Evolutionary conservation across 2,113 vertebrate species (phyloP).

Genomic region (Numida meleagris): DNA sequence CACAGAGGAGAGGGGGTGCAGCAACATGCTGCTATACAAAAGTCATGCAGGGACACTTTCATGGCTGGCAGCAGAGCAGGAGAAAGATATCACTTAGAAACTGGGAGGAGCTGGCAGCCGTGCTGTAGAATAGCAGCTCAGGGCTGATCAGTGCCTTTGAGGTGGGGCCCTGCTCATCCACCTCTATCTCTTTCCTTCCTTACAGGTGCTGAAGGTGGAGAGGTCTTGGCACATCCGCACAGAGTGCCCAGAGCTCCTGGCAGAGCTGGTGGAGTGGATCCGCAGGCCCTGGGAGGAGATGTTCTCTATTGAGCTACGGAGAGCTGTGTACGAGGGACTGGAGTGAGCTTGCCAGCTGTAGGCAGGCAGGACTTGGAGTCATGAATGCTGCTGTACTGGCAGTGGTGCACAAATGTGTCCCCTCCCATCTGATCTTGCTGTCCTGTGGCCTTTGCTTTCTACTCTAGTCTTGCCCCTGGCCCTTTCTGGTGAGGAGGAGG

Average conservation of each 20-base stretch:
- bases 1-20: neutral
- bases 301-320: slow-evolving; percentile 42
- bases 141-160: neutral
- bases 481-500: neutral
- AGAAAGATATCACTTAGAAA: neutral
- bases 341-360: slow-evolving; percentile 6
- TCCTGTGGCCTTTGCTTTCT: slow-evolving; percentile 35
- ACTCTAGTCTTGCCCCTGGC: neutral
- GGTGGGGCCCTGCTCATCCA: neutral
- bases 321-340: slow-evolving; percentile 9
- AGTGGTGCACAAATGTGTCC: neutral
- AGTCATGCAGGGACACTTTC: neutral
- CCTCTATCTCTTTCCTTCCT: neutral
- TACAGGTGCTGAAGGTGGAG: slow-evolving; percentile 64
- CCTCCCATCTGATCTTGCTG: neutral
- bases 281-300: slow-evolving; percentile 61
- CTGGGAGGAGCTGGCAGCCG: neutral
- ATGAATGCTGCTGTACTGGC: neutral
- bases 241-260: slow-evolving; percentile 56
- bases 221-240: slow-evolving; percentile 67
- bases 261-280: slow-evolving; percentile 65
- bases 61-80: neutral
- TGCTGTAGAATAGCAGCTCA: neutral
- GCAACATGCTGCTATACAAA: neutral
- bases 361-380: neutral